A percentile compares a stretch with the other conserved stretches of the same genome.
Evolutionary conservation across 1,140 invertebrate species (phyloP).

Genomic region (Lanistes nyassanus): DNA sequence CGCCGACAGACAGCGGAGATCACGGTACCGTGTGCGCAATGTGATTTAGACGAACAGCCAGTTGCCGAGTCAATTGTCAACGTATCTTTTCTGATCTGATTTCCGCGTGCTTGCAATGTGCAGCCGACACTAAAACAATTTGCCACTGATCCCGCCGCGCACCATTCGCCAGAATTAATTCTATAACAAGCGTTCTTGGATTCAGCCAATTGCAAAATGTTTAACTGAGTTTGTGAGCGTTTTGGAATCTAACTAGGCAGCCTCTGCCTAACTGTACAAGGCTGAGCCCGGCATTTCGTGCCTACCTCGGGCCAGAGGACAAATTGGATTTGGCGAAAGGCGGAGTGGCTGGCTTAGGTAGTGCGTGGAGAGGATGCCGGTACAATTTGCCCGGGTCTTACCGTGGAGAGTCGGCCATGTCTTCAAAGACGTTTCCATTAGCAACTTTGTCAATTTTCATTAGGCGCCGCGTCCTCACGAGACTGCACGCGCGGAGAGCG

Average conservation of each 20-base stretch:
- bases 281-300: neutral
- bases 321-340: slow-evolving; percentile 45
- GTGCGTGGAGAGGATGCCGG: neutral
- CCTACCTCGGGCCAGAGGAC: slow-evolving; percentile 18
- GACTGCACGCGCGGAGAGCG: slow-evolving; percentile 21
- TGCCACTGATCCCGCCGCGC: slow-evolving; percentile 34
- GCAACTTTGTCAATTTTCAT: slow-evolving; percentile 57
- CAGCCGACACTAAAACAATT: slow-evolving; percentile 47
- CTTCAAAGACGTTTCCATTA: slow-evolving; percentile 57
- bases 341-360: slow-evolving; percentile 4
- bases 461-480: slow-evolving; percentile 34
- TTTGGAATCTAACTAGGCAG: slow-evolving; percentile 37
- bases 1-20: no score
- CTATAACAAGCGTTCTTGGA: slow-evolving; percentile 37
- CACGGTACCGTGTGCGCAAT: slow-evolving; percentile 1
- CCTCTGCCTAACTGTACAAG: slow-evolving; percentile 6
- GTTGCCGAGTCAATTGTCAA: slow-evolving; percentile 13
- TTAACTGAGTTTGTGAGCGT: slow-evolving; percentile 43
- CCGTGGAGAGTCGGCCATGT: slow-evolving; percentile 25
- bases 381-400: slow-evolving; percentile 17
- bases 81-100: slow-evolving; percentile 21
- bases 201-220: slow-evolving; percentile 40
- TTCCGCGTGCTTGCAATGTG: slow-evolving; percentile 18
- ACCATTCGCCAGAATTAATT: slow-evolving; percentile 46
- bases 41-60: neutral